Evolutionary conservation across 2,113 vertebrate species (phyloP), one percentile per base, ranked within the genome.

Genomic region (Tetrao urogallus): DNA sequence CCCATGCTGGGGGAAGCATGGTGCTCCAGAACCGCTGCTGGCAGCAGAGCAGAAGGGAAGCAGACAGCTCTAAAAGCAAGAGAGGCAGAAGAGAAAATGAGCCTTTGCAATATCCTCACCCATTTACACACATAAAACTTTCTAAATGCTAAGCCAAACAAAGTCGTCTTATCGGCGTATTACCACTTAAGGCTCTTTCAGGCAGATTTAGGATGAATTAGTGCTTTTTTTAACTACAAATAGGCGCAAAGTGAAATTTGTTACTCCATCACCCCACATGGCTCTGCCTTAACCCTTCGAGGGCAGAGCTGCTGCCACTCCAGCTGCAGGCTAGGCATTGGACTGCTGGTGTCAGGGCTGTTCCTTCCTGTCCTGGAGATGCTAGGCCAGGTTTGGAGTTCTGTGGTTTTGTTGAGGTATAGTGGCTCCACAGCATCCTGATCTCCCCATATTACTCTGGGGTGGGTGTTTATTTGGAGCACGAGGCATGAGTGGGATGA

Each of bases 131-230:
- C 95, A 91, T 73, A 92, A 80, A 94, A 93, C 94, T 74, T 91
- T 20, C 78, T 57, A 28, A 95, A 77, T 5, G 91, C 89, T 93
- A 67, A 95, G 95, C 96, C 96, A 87, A 85, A 87, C 67, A 76
- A 96, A 96, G 78, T 85, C 81, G 5, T 63, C 95, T 96, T 94
- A 94, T 87, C 74, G 4, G 66, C 25, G 78, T 87, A 40, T 93
- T 89, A 82, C 89, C 92, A 77, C 94, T 87, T 79, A 85, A 89
- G 87, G 92, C 89, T 96, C 95, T 94, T 89, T 82, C 84, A 71
- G 87, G 92, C 87, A 94, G 92, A 96, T 93, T 96, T 92, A 66
- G 94, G 73, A 63, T 89, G 94, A 96, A 96, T 96, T 96, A 89
- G 87, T 85, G 96, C 75, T 96, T 94, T 95, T 96, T 96, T 89